phyloP scores from a whole-genome alignment of 2,797 vertebrate genomes.

The Streptopelia turtur region DNA sequence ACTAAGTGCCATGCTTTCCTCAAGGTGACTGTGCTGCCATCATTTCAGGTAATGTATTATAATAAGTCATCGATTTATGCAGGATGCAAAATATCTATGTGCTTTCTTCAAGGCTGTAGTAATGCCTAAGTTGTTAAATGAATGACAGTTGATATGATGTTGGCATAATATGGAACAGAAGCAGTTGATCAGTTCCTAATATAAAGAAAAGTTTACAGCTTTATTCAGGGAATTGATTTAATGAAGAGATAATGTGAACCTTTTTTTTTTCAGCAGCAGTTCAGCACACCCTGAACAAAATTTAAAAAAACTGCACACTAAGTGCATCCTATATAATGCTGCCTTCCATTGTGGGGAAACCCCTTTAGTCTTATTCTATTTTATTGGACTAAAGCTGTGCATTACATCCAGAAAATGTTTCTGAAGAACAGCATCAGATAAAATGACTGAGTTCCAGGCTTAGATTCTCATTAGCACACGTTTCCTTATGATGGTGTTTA shows the following conservation, averaged over 20 bases:
- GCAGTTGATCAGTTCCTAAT: background rate
- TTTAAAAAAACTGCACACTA: background rate
- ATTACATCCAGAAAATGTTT: background rate
- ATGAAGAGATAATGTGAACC: background rate
- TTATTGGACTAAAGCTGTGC: background rate
- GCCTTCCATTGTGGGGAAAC: background rate
- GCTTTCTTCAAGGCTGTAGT: background rate
- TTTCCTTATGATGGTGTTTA: background rate
- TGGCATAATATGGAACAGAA: background rate
- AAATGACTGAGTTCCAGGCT: background rate
- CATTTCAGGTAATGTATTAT: background rate
- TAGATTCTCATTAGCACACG: background rate
- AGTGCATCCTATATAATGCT: background rate
- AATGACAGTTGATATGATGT: background rate
- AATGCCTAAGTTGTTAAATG: background rate
- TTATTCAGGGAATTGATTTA: background rate
- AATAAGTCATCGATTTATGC: background rate
- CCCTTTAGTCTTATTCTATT: background rate
- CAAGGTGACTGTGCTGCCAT: background rate
- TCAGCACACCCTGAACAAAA: background rate
- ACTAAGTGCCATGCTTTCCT: background rate
- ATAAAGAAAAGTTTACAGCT: background rate
- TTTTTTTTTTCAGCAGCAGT: background rate
- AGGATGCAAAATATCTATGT: background rate
- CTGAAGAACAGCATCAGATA: background rate